These are phyloP conservation scores for Hypotaenidia okinawae DNA, from an alignment of 2,797 vertebrate genomes.

Conservation along the genomic window DNA sequence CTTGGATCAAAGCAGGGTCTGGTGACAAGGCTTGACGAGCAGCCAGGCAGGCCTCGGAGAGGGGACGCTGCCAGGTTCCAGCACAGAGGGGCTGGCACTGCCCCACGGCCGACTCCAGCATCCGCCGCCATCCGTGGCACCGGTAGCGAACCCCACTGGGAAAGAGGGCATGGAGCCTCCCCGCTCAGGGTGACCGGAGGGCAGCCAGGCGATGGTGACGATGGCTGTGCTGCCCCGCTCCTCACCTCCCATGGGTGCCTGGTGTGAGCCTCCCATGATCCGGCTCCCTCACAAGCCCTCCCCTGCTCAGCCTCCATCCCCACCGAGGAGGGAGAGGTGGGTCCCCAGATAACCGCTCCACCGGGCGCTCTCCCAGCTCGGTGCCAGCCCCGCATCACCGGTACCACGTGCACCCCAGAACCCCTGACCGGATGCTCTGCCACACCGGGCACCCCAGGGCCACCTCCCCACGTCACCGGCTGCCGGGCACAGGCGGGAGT, in stretches of 20 bases:
- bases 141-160: accelerated
- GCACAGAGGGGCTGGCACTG: neutral
- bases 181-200: neutral
- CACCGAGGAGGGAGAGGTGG: accelerated
- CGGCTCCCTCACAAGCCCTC: neutral
- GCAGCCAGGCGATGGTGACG: neutral
- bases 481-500: neutral
- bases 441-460: neutral
- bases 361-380: accelerated
- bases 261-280: neutral
- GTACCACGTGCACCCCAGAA: neutral
- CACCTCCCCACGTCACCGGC: neutral
- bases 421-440: accelerated
- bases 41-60: neutral
- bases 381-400: accelerated
- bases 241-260: neutral
- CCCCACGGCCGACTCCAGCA: neutral
- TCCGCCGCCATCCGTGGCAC: accelerated
- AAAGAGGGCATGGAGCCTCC: accelerated
- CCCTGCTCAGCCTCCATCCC: neutral
- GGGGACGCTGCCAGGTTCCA: neutral
- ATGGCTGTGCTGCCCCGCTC: neutral
- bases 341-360: neutral
- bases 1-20: neutral
- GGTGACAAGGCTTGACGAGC: neutral